phyloP scores from a whole-genome alignment of 2,113 vertebrate genomes.

The Hyla sarda region DNA sequence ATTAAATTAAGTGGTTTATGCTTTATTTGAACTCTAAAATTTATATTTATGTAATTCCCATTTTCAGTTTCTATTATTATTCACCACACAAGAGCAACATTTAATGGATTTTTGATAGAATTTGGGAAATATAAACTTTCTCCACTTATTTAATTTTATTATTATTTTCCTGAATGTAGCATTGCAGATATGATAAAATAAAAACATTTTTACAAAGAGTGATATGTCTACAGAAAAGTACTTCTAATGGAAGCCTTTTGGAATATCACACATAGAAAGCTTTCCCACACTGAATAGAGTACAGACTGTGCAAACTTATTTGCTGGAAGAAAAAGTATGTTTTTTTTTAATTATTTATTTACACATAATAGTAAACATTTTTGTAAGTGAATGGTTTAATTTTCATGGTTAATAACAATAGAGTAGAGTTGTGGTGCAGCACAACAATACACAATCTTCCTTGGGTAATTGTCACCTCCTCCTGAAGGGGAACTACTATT shows the following conservation, averaged over 20 bases:
- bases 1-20: too few species aligned
- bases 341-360: background rate
- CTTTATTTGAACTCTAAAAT: background rate
- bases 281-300: background rate
- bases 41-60: too few species aligned
- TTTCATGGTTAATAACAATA: too few species aligned
- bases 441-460: too few species aligned
- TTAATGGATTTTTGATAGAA: background rate
- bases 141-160: background rate
- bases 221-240: background rate
- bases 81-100: background rate
- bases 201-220: background rate
- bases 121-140: background rate
- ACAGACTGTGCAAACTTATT: background rate
- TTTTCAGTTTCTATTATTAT: too few species aligned
- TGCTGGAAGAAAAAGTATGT: background rate
- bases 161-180: background rate
- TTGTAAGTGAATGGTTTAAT: too few species aligned
- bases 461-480: too few species aligned
- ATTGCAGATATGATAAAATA: background rate
- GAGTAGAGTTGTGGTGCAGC: too few species aligned
- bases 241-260: slow-evolving; percentile 7
- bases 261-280: background rate
- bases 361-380: background rate
- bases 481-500: too few species aligned